phyloP scores from a whole-genome alignment of 2,113 vertebrate species.

The Halcyon senegalensis region DNA sequence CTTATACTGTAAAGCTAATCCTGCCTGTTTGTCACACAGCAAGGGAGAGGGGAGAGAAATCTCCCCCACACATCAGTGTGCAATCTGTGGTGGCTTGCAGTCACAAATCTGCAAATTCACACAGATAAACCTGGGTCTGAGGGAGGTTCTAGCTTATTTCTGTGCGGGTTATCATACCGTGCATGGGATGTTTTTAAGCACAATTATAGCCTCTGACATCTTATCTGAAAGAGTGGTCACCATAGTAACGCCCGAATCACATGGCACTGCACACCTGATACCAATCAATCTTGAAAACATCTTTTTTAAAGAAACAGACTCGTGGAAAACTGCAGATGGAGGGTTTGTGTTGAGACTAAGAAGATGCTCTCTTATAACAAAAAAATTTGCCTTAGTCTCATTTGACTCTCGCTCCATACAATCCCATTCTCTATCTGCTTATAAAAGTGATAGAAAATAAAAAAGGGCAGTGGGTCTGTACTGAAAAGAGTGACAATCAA shows the following conservation, averaged over 20 bases:
- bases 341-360: not conserved
- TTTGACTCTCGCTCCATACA: not conserved
- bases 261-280: constrained; percentile 16
- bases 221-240: constrained; percentile 34
- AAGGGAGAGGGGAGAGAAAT: not conserved
- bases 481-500: not conserved
- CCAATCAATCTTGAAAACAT: constrained; percentile 40
- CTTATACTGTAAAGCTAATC: not conserved
- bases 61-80: not conserved
- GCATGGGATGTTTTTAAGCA: not conserved
- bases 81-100: not conserved
- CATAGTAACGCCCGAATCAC: constrained; percentile 38
- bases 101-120: not conserved
- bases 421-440: not conserved
- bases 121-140: not conserved
- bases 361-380: not conserved
- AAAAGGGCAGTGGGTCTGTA: not conserved
- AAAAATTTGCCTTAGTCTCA: not conserved
- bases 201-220: constrained; percentile 36
- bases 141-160: not conserved
- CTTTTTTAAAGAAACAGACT: constrained; percentile 17
- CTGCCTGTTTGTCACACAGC: not conserved
- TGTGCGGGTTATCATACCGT: not conserved
- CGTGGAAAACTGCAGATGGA: not conserved
- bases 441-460: not conserved